These are phyloP conservation scores for Hydractinia symbiolongicarpus DNA, from an alignment of 30 jellyfish, hydroid and myxozoan species.

Conservation along the genomic window DNA sequence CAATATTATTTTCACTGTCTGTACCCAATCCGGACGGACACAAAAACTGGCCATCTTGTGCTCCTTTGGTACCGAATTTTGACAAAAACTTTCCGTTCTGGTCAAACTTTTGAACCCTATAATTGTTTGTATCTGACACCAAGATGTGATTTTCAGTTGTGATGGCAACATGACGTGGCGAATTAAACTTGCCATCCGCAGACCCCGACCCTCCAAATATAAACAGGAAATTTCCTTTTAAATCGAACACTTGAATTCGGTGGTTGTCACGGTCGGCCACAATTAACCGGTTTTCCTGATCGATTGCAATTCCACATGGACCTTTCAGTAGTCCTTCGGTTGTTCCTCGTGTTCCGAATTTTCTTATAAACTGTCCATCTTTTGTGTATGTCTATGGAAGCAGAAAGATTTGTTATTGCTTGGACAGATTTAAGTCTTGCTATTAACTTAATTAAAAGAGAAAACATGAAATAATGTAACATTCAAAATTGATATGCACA, in stretches of 20 bases:
- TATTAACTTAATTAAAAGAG: no score
- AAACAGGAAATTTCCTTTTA: conserved; percentile 66
- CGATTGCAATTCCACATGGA: conserved; percentile 85
- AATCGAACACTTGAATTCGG: conserved; percentile 64
- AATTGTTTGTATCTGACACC: conserved; percentile 86
- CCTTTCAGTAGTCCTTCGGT: conserved; percentile 83
- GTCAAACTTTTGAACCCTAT: conserved; percentile 70
- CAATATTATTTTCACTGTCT: conserved; percentile 79
- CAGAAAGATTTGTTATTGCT: neutral
- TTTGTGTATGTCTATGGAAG: conserved; percentile 48
- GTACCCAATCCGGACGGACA: conserved; percentile 94
- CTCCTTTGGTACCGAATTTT: conserved; percentile 85
- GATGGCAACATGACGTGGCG: conserved; percentile 85
- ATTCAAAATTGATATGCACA: no score
- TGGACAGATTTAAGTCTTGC: no score
- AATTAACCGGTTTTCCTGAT: conserved; percentile 62
- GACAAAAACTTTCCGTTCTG: conserved; percentile 50
- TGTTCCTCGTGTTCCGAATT: conserved; percentile 78
- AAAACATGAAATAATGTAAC: no score
- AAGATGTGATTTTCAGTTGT: conserved; percentile 47
- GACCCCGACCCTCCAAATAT: conserved; percentile 84
- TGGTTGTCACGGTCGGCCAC: conserved; percentile 96
- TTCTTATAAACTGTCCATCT: conserved; percentile 68
- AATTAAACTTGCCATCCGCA: conserved; percentile 82
- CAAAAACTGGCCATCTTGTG: conserved; percentile 81